Conservation (phyloP, 2,113 vertebrate species). For the Rhombomys opimus region DNA sequence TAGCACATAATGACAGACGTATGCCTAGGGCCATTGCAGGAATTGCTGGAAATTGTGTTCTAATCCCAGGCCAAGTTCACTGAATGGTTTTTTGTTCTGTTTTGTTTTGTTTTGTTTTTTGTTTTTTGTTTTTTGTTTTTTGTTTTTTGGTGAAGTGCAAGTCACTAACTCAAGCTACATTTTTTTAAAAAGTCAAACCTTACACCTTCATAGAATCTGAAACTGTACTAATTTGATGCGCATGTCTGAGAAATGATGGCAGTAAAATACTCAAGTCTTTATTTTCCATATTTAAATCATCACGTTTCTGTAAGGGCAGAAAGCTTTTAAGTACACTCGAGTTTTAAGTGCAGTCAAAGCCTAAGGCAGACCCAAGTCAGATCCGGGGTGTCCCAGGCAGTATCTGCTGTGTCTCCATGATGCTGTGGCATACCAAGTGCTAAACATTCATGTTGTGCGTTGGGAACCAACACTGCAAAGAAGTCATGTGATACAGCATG, state of each 20-base stretch:
- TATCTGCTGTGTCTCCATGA: accelerated
- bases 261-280: neutral
- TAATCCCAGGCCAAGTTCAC: neutral
- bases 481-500: neutral
- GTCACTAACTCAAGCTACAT: neutral
- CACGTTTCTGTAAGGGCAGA: neutral
- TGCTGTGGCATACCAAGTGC: too few species aligned
- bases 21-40: neutral
- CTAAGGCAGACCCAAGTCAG: neutral
- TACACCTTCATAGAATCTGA: neutral
- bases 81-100: too few species aligned
- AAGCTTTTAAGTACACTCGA: neutral
- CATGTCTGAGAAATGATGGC: neutral
- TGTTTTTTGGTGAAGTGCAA: neutral
- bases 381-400: neutral
- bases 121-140: neutral
- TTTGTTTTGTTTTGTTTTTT: neutral
- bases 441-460: neutral
- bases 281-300: neutral
- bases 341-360: neutral
- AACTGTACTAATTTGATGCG: neutral
- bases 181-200: neutral
- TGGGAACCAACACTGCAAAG: neutral
- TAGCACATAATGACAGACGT: neutral
- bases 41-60: neutral